Percentiles rank a stretch among this genome's conserved stretches.
These are phyloP conservation scores for Philotrypesis tridentata DNA, from an alignment of 1,140 invertebrate genomes.

Conservation along the genomic window DNA sequence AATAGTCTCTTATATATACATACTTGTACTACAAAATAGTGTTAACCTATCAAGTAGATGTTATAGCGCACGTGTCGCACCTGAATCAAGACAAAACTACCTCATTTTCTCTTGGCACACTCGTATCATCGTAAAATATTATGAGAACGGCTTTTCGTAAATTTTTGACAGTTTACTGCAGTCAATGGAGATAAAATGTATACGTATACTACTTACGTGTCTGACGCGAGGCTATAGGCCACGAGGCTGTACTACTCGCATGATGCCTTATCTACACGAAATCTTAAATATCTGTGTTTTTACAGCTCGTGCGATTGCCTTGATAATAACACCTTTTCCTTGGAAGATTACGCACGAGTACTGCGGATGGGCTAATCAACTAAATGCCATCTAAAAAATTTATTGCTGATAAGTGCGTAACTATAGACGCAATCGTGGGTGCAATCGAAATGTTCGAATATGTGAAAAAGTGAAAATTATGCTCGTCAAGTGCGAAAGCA, in stretches of 20 bases:
- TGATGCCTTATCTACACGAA: constrained; percentile 6
- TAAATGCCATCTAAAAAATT: constrained; percentile 20
- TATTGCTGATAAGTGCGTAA: constrained; percentile 18
- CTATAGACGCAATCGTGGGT: not conserved
- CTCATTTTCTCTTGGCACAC: not conserved
- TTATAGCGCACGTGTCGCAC: constrained; percentile 34
- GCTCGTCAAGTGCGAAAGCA: no score
- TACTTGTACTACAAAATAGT: not conserved
- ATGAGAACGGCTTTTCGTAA: constrained; percentile 17
- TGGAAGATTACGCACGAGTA: not conserved
- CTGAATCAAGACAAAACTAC: constrained; percentile 34
- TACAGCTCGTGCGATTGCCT: constrained; percentile 23
- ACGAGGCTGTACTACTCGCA: not conserved
- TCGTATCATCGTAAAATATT: constrained; percentile 12
- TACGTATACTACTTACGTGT: constrained; percentile 12
- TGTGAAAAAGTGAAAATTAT: no score
- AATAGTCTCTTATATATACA: not conserved
- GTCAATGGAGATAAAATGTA: constrained; percentile 26
- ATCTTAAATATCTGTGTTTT: constrained; percentile 42
- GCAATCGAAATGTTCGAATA: not conserved
- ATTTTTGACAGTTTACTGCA: constrained; percentile 26
- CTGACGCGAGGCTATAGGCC: not conserved
- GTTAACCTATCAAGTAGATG: not conserved
- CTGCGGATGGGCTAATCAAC: not conserved
- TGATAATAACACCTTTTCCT: constrained; percentile 25